Evolutionary conservation across 2,113 vertebrate species (phyloP).

Genomic region (Illadopsis cleaveri): DNA sequence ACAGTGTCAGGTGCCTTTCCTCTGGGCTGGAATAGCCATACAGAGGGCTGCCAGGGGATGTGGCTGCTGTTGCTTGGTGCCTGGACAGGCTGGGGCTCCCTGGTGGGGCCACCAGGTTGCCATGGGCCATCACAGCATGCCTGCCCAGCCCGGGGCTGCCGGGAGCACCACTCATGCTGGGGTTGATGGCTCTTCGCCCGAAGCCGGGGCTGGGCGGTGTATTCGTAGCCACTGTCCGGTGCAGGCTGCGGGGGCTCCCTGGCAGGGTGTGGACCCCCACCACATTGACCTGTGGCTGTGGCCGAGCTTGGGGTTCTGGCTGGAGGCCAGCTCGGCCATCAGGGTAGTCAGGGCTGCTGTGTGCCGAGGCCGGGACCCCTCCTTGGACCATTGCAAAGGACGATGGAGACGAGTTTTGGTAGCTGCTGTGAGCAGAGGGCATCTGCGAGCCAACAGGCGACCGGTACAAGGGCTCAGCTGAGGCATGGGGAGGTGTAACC

Average conservation of each 20-base stretch:
- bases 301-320: conserved; percentile 53
- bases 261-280: conserved; percentile 72
- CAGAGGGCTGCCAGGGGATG: conserved; percentile 84
- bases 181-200: conserved; percentile 69
- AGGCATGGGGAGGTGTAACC: conserved; percentile 76
- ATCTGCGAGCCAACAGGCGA: conserved; percentile 72
- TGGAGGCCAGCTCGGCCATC: conserved; percentile 19
- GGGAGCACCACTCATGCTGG: conserved; percentile 49
- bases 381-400: conserved; percentile 49
- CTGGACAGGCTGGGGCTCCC: conserved; percentile 87
- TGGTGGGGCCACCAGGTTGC: conserved; percentile 64
- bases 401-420: conserved; percentile 72
- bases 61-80: conserved; percentile 66
- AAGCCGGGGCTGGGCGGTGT: conserved; percentile 76
- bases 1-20: conserved; percentile 85
- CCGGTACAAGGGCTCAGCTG: conserved; percentile 79
- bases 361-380: conserved; percentile 47
- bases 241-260: conserved; percentile 78
- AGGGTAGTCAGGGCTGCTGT: conserved; percentile 39
- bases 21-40: conserved; percentile 88
- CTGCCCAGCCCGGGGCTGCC: conserved; percentile 56
- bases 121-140: conserved; percentile 72
- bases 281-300: conserved; percentile 68
- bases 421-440: conserved; percentile 73
- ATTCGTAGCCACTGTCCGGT: conserved; percentile 79